Evolutionary conservation across 2,888 invertebrate genomes (phyloP).

Genomic region (Branchellion lobata): DNA sequence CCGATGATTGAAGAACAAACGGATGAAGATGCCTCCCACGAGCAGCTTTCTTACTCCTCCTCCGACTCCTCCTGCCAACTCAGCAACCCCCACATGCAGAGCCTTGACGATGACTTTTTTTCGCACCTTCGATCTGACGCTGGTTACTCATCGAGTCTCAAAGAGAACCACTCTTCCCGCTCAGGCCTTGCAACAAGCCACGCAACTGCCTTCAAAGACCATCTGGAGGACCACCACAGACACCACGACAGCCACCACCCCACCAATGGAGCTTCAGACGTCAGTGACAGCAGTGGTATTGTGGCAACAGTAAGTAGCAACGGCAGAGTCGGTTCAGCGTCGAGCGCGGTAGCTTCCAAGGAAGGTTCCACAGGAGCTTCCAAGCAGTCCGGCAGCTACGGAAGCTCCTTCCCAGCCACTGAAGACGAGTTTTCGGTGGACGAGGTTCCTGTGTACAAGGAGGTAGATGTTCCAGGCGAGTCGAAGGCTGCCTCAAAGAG

Average conservation of each 20-base stretch:
- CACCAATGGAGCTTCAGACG: conserved; percentile 12
- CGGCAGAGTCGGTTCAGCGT: not conserved
- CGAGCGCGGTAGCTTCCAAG: not conserved
- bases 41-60: too few species aligned
- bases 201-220: not conserved
- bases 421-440: conserved; percentile 34
- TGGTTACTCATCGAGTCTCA: not conserved
- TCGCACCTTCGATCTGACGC: not conserved
- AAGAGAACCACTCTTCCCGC: too few species aligned
- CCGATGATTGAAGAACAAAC: not conserved
- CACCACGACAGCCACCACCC: not conserved
- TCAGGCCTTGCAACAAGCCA: not conserved
- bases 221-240: not conserved
- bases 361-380: not conserved
- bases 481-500: not conserved
- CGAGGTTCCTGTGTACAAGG: not conserved
- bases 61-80: too few species aligned
- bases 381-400: not conserved
- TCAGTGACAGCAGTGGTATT: conserved; percentile 36
- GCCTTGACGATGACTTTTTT: not conserved
- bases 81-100: not conserved
- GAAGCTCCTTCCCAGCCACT: conserved; percentile 12
- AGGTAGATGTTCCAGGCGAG: too few species aligned
- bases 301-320: conserved; percentile 7
- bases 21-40: not conserved